A percentile compares a stretch with the other conserved stretches of the same genome.
Conservation (phyloP, 2,797 vertebrate species). For the Hydrocynus forskahlii region DNA sequence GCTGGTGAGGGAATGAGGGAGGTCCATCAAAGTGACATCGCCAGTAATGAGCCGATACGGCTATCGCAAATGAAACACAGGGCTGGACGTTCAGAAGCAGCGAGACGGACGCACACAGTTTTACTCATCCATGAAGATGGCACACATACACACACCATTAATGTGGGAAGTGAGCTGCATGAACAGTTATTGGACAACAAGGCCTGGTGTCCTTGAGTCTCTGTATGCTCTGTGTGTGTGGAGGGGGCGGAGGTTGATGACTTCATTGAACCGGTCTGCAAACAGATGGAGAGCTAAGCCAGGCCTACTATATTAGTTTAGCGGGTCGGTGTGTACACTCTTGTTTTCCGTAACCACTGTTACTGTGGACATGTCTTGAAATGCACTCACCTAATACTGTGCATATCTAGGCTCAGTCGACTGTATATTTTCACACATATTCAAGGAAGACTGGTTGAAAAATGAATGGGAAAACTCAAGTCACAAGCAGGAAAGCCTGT, state of each 20-base stretch:
- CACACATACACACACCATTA: not conserved
- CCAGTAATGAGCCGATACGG: slow-evolving; percentile 24
- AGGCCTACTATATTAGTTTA: not conserved
- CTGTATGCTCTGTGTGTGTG: not conserved
- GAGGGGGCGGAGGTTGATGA: not conserved
- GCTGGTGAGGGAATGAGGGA: slow-evolving; percentile 48
- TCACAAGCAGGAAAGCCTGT: no score
- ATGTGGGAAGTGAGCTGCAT: not conserved
- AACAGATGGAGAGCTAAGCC: not conserved
- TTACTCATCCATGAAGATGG: not conserved
- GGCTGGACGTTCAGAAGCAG: not conserved
- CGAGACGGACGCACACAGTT: not conserved
- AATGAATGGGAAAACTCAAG: no score
- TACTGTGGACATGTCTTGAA: not conserved
- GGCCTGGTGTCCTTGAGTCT: not conserved
- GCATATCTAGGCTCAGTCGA: not conserved
- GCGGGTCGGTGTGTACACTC: not conserved
- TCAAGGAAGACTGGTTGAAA: no score
- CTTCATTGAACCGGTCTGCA: not conserved
- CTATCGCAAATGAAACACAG: not conserved
- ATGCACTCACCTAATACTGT: no score
- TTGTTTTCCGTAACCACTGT: not conserved
- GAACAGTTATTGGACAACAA: not conserved
- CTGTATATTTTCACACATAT: no score
- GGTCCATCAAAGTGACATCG: slow-evolving; percentile 61